These are phyloP conservation scores for Synaphobranchus kaupii DNA, from an alignment of 2,797 vertebrate species.

Conservation along the genomic window DNA sequence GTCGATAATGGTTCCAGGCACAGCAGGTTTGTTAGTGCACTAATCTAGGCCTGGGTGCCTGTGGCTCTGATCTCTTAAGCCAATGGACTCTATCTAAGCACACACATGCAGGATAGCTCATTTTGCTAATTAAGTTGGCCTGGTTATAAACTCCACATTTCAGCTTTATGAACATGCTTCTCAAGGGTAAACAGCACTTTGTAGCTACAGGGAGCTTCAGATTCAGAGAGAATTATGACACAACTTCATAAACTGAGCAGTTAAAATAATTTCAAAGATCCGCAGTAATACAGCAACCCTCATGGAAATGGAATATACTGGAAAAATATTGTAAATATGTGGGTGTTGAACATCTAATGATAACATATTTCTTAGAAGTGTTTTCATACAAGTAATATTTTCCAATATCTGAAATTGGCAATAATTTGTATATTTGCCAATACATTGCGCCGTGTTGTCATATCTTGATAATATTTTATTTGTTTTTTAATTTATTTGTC, in stretches of 20 bases:
- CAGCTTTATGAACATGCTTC: conserved; percentile 11
- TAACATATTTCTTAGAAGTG: neutral
- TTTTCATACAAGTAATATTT: neutral
- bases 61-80: neutral
- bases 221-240: neutral
- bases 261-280: neutral
- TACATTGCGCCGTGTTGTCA: too few species aligned
- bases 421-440: too few species aligned
- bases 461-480: too few species aligned
- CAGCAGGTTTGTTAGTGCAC: neutral
- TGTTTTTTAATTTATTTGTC: too few species aligned
- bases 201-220: neutral
- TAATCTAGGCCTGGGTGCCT: neutral
- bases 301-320: neutral
- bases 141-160: neutral
- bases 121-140: neutral
- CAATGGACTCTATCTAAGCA: neutral
- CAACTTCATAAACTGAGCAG: neutral
- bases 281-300: neutral
- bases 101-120: neutral
- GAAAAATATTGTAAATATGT: too few species aligned
- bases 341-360: neutral
- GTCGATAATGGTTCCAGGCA: neutral
- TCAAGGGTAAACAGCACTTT: neutral
- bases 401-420: neutral